Evolutionary conservation across 2,113 vertebrate genomes (phyloP).

Genomic region (Saccopteryx leptura): DNA sequence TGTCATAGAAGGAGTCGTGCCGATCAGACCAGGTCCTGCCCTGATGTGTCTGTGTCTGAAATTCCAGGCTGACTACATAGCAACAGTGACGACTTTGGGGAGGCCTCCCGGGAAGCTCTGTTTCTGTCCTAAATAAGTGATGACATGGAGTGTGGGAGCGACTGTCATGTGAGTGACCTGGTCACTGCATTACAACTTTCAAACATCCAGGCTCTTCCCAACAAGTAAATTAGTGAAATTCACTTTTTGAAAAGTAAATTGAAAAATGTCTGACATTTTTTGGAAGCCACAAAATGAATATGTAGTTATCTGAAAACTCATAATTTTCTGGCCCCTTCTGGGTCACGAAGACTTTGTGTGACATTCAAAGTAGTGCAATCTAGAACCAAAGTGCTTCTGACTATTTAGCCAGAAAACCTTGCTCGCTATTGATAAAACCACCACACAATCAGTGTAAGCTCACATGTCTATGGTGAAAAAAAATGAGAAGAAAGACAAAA

Average conservation of each 20-base stretch:
- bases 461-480: constrained; percentile 33
- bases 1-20: too few relatives aligned
- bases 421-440: constrained; percentile 50
- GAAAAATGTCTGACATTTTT: not conserved
- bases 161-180: not conserved
- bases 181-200: not conserved
- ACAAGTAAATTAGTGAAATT: not conserved
- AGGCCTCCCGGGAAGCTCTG: not conserved
- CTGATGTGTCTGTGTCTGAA: not conserved
- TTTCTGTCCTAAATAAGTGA: not conserved
- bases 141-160: not conserved
- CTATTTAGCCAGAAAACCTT: constrained; percentile 50
- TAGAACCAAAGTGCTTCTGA: constrained; percentile 9
- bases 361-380: not conserved
- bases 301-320: not conserved
- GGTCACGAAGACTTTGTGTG: not conserved
- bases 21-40: too few relatives aligned
- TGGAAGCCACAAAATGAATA: constrained; percentile 16
- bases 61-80: not conserved
- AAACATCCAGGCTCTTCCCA: not conserved
- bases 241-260: not conserved
- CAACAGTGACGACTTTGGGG: not conserved
- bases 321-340: not conserved
- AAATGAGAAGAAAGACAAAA: constrained; percentile 29
- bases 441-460: constrained; percentile 49